Base-by-base conservation (phyloP, 2,113 vertebrate species). In the Podiceps cristatus region DNA sequence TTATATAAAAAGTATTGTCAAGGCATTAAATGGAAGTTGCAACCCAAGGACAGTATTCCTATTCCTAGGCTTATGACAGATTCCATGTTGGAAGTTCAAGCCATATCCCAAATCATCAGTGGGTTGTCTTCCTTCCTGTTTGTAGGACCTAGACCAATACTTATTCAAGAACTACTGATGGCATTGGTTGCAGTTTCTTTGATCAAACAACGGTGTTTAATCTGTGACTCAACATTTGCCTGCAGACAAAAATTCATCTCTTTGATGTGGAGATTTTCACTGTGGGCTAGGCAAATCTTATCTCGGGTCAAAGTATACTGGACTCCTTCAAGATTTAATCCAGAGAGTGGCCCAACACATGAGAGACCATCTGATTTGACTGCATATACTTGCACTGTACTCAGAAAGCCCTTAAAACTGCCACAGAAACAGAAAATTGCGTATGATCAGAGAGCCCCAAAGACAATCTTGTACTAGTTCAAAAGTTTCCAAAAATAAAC, bases 401-500 rank as follows among this genome's bases (percentile, higher is more conserved):
- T 58, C 37, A 33, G 33, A 53, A 47, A 67, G 42, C 52, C 8
- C 27, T 44, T 93, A 33, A 22, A 69, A 52, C 45, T 71, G 23
- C 19, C 56, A 24, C 31, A 45, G 62, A 44, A 95, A 64, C 35
- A 68, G 40, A 64, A 89, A 84, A 53, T 19, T 60, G 27, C 5
- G 0, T 44, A 9, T 52, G 53, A 49, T 33, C 33, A 13, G 42
- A 55, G 35, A 76, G 10, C 64, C 31, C 10, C 37, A 55, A 78
- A 83, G 58, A 45, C n/a, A 63, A 24, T 62, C 72, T 45, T 77
- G 9, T 53, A 64, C 35, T 60, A 19, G 13, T 63, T 63, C 29
- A 87, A 37, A 68, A 73, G 11, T 73, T 94, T 76, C 62, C 31
- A 80, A 76, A 97, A 94, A 76, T 79, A 72, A 90, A 33, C 33